phyloP scores from a whole-genome alignment of 2,888 invertebrate species.

The Erannis defoliaria region DNA sequence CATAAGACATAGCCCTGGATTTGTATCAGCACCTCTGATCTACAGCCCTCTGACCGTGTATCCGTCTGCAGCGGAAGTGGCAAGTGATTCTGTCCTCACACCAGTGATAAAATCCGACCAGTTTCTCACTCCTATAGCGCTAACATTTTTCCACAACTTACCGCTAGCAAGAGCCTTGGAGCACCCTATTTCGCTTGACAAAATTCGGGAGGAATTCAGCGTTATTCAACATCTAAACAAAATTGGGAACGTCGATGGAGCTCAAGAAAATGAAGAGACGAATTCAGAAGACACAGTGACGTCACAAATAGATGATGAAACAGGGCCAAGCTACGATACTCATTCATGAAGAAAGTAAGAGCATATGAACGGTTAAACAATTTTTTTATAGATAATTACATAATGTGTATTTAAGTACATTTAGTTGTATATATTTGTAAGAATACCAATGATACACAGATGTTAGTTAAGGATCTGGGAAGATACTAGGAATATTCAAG shows the following conservation, averaged over 20 bases:
- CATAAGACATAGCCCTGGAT: slow-evolving; percentile 68
- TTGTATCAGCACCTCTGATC: slow-evolving; percentile 62
- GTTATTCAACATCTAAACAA: slow-evolving; percentile 28
- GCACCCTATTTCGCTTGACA: slow-evolving; percentile 67
- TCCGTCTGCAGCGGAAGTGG: slow-evolving; percentile 46
- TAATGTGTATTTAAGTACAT: no score
- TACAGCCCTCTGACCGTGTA: slow-evolving; percentile 64
- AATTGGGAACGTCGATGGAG: slow-evolving; percentile 21
- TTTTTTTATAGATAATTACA: no score
- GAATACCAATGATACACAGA: no score
- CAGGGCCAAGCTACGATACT: slow-evolving; percentile 8
- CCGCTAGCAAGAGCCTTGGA: slow-evolving; percentile 72
- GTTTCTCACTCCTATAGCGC: slow-evolving; percentile 66
- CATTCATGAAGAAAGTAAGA: slow-evolving; percentile 16
- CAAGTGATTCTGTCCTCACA: slow-evolving; percentile 53
- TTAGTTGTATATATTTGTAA: no score
- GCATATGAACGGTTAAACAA: neutral
- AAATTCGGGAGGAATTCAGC: slow-evolving; percentile 52
- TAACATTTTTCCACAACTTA: slow-evolving; percentile 71
- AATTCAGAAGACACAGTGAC: slow-evolving; percentile 1
- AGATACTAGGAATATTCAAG: no score
- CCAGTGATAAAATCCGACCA: slow-evolving; percentile 60
- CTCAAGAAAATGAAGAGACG: slow-evolving; percentile 11
- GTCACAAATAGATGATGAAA: slow-evolving; percentile 8
- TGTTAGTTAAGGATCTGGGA: no score